Base-by-base conservation (phyloP, 2,888 invertebrate genomes). In the Cerastis rubricosa region DNA sequence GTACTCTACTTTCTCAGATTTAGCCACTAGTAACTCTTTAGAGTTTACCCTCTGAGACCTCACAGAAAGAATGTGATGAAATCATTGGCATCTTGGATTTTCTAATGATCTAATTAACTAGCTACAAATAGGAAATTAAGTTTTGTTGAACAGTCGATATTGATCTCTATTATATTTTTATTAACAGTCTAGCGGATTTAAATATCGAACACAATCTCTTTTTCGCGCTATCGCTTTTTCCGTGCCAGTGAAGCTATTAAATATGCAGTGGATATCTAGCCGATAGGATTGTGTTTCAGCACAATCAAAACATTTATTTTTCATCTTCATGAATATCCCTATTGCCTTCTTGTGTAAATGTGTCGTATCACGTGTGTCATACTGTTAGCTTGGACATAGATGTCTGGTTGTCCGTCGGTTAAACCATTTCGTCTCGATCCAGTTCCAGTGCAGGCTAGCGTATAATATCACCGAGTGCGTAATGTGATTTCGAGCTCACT, bases 201-300 rank as follows among this genome's bases (percentile, higher is more conserved):
- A 82, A 67, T 63, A 63, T 78, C 49, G 40, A 83, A 63, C 59
- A 68, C 59, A 73, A 83, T 71, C 45, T 66, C 47, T 57, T 35
- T 69, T 84, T 84, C 54, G 68, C 25, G 59, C 59, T 54, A 68
- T 35, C 71, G 47, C 51, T 68, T 75, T 85, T 80, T 81, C 85
- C 71, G 71, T 85, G 81, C 76, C 71, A 85, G 57, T 81, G 67
- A 43, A 51, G 43, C 51, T 75, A 61, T 85, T 67, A 64, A 81
- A 85, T 85, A 82, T 85, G 68, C 81, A 81, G 67, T 29, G 51
- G 40, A 76, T 71, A 71, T 71, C 70, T 85, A 81, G 59, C 81
- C 85, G 29, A 85, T 81, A 85, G 85, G 63, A 85, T 74, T 71
- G 74, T 84, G 71, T 84, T 80, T 66, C 74, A 68, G 29, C 25